These are phyloP conservation scores for Hormaphis cornu DNA, from an alignment of 1,140 invertebrate genomes.

Conservation along the genomic window DNA sequence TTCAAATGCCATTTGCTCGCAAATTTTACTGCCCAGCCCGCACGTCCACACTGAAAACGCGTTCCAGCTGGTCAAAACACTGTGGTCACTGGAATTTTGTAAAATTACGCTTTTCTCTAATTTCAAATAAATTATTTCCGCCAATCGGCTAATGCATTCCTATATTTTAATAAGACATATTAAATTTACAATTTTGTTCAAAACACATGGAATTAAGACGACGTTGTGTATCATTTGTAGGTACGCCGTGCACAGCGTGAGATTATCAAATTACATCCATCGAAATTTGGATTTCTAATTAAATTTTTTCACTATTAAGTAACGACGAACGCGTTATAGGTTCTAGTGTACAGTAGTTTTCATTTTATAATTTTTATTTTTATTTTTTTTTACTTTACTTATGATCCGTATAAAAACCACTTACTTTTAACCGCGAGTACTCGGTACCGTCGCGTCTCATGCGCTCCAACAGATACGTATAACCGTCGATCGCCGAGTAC, in stretches of 20 bases:
- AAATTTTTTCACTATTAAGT: too few species aligned
- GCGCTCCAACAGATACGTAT: neutral
- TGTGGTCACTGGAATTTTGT: neutral
- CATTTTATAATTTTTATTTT: too few species aligned
- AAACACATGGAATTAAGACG: too few species aligned
- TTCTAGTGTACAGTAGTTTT: too few species aligned
- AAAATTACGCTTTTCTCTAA: neutral
- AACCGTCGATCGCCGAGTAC: slow-evolving; percentile 42
- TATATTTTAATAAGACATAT: neutral
- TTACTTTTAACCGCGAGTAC: neutral
- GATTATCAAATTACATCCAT: too few species aligned
- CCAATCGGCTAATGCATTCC: neutral
- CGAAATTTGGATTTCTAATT: too few species aligned
- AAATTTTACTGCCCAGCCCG: neutral
- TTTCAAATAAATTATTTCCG: slow-evolving; percentile 8
- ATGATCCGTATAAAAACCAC: too few species aligned
- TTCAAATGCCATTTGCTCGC: neutral
- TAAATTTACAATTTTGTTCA: too few species aligned
- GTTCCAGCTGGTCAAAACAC: neutral
- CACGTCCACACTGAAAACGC: slow-evolving; percentile 14
- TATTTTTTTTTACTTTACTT: too few species aligned
- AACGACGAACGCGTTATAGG: too few species aligned
- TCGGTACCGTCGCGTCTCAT: neutral
- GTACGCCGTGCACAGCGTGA: too few species aligned
- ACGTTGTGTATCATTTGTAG: too few species aligned